Evolutionary conservation across 2,888 invertebrate genomes (phyloP), one percentile per base, ranked within the genome.

Genomic region (Dynastes maya): DNA sequence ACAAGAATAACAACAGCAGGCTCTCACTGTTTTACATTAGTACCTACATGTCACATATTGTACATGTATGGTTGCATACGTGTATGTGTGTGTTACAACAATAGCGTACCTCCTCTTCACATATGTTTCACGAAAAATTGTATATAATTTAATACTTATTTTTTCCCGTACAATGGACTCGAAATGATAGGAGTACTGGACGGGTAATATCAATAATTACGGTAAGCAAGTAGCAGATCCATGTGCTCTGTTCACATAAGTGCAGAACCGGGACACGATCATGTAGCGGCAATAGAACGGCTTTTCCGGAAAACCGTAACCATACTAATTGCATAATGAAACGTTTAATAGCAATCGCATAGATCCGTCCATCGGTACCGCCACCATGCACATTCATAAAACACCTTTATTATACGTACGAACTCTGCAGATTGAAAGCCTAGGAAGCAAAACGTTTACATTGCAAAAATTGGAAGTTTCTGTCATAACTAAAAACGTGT

Each of bases 161-260:
- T 88, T 88, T 89, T 88, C 86, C 87, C 84, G 87, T 86, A 88
- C 88, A 89, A 88, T 87, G 88, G 87, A 87, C 87, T 86, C 86
- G 85, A 89, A 89, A 89, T 89, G 86, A 89, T 88, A 88, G 88
- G 87, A 88, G 87, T 85, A 87, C 76, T 70, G 77, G 68, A 83
- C 81, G 79, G 80, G 82, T 88, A 89, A 89, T 89, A 88, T 88
- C 86, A 88, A 89, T 89, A 89, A 89, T 88, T 89, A 88, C 84
- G 84, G 82, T 83, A 84, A 84, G 86, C 85, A 88, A 87, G 88
- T 88, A 88, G 88, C 86, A 88, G 88, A 87, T 86, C 87, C 88
- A 88, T 87, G 84, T 87, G 87, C 85, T 86, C 82, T 85, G 87
- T 88, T 88, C 87, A 87, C 88, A 87, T 87, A 87, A 87, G 85